Base-by-base conservation (phyloP, 2,797 vertebrate species). In the Carapus acus region DNA sequence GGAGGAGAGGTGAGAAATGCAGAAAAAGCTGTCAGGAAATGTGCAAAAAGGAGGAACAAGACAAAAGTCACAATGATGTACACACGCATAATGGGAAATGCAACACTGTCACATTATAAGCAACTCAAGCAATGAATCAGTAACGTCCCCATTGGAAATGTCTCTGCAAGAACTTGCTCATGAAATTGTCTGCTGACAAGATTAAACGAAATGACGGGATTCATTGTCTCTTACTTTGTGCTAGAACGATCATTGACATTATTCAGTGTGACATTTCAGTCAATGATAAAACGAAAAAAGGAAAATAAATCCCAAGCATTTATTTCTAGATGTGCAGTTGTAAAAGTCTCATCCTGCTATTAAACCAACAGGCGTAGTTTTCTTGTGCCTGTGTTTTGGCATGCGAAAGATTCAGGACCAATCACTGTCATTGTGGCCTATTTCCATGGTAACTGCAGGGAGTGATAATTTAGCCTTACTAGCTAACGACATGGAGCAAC, bases 401-500 rank as follows among this genome's bases (percentile, higher is more conserved):
- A 71, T 76, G 63, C 62, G 72, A 69, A 77, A 84, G 81, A 85
- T 80, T 79, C 75, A 77, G 69, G 69, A 80, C 77, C 85, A 82
- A 85, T 85, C 83, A 85, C 72, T 82, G 72, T 74, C 78, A 79
- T 83, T 80, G 76, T 82, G 65, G 66, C 72, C 52, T 64, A 85
- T 89, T 84, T 80, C 86, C 86, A 90, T 87, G 83, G 84, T 75
- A 87, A 89, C 85, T 78, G 74, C 67, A 73, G 46, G 61, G 82
- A 85, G 83, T 69, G 58, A 82, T 82, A 87, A 88, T 89, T 86
- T 85, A 79, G 83, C 77, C 72, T 72, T 45, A 47, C 69, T 66
- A 77, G 81, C 86, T 87, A 88, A 87, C 85, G 77, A 87, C 85
- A 79, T 68, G 69, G 60, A 76, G 80, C 76, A 71, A 83, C 74